phyloP scores from a whole-genome alignment of 1,140 invertebrate species.

The Tribolium madens region DNA sequence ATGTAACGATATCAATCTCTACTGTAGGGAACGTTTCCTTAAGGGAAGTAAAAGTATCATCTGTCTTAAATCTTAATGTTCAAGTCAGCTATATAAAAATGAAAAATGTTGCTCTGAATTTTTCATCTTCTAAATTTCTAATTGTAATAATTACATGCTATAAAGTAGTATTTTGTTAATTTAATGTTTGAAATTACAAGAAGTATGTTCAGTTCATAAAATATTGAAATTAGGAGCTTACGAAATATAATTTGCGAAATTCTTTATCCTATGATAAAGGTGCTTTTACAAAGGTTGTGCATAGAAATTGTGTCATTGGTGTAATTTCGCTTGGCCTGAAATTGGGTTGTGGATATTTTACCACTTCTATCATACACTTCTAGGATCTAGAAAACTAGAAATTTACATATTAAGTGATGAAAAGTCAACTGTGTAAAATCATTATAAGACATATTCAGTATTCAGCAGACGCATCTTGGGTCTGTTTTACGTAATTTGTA shows the following conservation, averaged over 20 bases:
- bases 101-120: constrained; percentile 11
- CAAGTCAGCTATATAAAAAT: constrained; percentile 7
- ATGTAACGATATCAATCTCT: constrained; percentile 39
- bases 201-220: constrained; percentile 14
- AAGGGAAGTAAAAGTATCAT: constrained; percentile 33
- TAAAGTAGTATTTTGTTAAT: background rate
- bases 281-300: constrained; percentile 24
- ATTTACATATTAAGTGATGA: constrained; percentile 36
- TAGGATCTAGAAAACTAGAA: constrained; percentile 31
- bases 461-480: constrained; percentile 8
- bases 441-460: constrained; percentile 38
- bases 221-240: constrained; percentile 35
- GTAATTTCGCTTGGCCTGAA: constrained; percentile 19
- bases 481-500: constrained; percentile 25
- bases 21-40: constrained; percentile 10
- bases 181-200: background rate
- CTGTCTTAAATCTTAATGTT: constrained; percentile 35
- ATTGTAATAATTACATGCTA: background rate
- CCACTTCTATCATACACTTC: constrained; percentile 11
- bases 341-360: constrained; percentile 30
- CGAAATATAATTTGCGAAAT: constrained; percentile 26
- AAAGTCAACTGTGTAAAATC: constrained; percentile 37
- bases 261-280: constrained; percentile 28
- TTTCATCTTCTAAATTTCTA: background rate
- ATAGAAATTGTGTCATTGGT: constrained; percentile 32